Conservation (phyloP, 1,140 invertebrate genomes). For the Ips typographus region DNA sequence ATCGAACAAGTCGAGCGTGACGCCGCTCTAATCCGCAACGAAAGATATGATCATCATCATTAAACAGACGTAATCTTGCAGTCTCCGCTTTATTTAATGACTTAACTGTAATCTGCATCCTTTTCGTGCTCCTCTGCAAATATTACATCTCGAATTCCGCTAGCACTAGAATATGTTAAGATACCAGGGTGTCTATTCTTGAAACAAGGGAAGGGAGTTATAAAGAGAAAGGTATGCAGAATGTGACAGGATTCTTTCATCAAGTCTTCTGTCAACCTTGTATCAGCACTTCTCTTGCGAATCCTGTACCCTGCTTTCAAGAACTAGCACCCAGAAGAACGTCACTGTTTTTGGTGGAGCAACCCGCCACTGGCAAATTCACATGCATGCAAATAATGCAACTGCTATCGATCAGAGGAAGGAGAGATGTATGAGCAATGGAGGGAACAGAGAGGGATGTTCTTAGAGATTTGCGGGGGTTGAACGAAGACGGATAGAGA, state of each 20-base stretch:
- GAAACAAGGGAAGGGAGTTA: too few species aligned
- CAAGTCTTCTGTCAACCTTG: too few species aligned
- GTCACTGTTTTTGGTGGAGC: not conserved
- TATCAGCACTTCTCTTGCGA: not conserved
- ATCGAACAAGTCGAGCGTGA: not conserved
- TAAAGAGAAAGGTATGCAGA: too few species aligned
- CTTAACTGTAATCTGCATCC: constrained; percentile 7
- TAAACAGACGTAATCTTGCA: constrained; percentile 6
- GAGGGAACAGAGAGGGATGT: not conserved
- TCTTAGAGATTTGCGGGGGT: not conserved
- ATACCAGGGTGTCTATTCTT: too few species aligned
- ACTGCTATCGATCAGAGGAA: constrained; percentile 1
- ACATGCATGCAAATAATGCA: constrained; percentile 3
- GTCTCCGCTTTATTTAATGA: constrained; percentile 3
- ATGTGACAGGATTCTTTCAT: too few species aligned
- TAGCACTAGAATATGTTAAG: too few species aligned
- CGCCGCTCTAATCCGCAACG: too few species aligned
- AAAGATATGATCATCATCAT: not conserved
- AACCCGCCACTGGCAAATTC: not conserved
- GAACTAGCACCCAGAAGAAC: not conserved
- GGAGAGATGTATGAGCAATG: constrained; percentile 1
- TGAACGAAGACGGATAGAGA: constrained; percentile 2
- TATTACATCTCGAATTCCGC: too few species aligned
- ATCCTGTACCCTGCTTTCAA: constrained; percentile 1
- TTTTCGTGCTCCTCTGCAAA: not conserved